Percentiles rank a stretch among this genome's conserved stretches.
Evolutionary conservation across 2,113 vertebrate genomes (phyloP).

Genomic region (Phalacrocorax brasilianus): DNA sequence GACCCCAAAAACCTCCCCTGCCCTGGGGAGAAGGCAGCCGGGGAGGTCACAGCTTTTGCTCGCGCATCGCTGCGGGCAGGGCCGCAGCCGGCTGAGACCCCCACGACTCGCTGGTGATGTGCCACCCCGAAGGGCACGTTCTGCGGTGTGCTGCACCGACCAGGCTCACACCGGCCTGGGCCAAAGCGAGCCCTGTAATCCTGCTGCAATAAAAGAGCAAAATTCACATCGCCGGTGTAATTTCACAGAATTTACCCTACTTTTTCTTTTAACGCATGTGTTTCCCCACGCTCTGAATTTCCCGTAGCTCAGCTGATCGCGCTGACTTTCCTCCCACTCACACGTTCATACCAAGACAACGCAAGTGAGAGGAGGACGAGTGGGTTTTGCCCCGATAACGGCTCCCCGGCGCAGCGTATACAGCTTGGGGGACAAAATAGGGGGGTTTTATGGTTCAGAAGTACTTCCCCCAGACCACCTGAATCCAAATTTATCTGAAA

Average conservation of each 20-base stretch:
- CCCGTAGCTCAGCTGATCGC: neutral
- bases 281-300: neutral
- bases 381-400: rapidly evolving
- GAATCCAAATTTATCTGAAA: neutral
- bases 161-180: rapidly evolving
- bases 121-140: neutral
- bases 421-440: neutral
- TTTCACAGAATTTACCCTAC: neutral
- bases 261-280: rapidly evolving
- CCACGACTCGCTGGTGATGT: rapidly evolving
- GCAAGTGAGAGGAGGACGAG: neutral
- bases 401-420: neutral
- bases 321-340: neutral
- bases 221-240: neutral
- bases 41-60: neutral
- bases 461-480: neutral
- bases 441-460: rapidly evolving
- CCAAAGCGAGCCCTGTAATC: rapidly evolving
- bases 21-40: neutral
- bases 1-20: neutral
- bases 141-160: rapidly evolving
- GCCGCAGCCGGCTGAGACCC: rapidly evolving
- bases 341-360: neutral
- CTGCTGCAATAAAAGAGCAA: neutral
- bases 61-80: rapidly evolving